Conservation (phyloP, 2,888 invertebrate species). For the Atrina japonica region DNA sequence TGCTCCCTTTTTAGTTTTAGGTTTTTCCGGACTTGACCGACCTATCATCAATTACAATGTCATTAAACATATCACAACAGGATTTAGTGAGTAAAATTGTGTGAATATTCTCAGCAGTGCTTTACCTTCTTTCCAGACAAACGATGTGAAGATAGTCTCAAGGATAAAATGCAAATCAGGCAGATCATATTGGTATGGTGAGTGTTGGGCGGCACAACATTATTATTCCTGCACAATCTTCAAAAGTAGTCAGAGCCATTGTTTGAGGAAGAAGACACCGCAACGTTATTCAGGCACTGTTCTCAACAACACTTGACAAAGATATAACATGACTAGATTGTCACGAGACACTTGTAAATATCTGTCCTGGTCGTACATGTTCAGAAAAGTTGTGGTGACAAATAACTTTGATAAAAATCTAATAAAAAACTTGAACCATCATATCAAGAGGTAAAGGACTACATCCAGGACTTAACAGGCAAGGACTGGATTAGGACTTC, state of each 20-base stretch:
- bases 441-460: slow-evolving; percentile 55
- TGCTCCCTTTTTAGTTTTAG: slow-evolving; percentile 34
- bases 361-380: neutral
- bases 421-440: slow-evolving; percentile 44
- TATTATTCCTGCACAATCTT: neutral
- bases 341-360: neutral
- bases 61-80: slow-evolving; percentile 21
- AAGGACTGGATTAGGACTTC: slow-evolving; percentile 44
- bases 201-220: slow-evolving; percentile 5
- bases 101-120: neutral
- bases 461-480: slow-evolving; percentile 40
- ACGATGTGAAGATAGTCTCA: neutral
- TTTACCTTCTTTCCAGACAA: neutral
- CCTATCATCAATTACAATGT: slow-evolving; percentile 42
- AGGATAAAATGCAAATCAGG: neutral
- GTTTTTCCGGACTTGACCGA: slow-evolving; percentile 1
- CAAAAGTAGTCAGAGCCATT: neutral
- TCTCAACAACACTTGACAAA: no score
- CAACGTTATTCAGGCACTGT: no score
- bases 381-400: neutral
- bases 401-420: slow-evolving; percentile 7
- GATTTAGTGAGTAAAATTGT: neutral
- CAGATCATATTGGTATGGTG: slow-evolving; percentile 10
- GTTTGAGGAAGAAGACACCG: neutral
- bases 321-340: neutral